Base-by-base conservation (phyloP, 2,797 vertebrate species). In the Carcharodon carcharias region DNA sequence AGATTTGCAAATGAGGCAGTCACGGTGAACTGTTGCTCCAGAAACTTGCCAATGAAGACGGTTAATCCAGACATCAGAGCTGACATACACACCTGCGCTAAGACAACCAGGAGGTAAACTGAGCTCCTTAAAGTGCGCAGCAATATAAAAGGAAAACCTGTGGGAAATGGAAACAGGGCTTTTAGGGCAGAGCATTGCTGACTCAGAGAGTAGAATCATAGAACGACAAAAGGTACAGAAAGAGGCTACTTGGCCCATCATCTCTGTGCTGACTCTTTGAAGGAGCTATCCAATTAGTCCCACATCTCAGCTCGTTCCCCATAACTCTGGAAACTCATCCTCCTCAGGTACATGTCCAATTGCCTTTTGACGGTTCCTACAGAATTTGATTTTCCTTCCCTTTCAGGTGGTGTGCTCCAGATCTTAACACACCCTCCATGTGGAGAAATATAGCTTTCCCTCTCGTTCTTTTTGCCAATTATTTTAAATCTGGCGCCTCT, bases 31-130 rank as follows among this genome's bases (percentile, higher is more conserved):
- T 99, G 99, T 2, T 97, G 98, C 97, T 99, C 99, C 28, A 99
- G 98, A 97, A 99, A 99, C 97, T 99, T 99, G 65, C 98, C 97
- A 98, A 99, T 98, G 97, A 99, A 99, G 0, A 98, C 99, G n/a
- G 98, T 98, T 31, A 99, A 97, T 0, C 99, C 99, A 0, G 99
- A 98, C 0, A 98, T 97, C 98, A 98, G 98, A 85, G 98, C 98
- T 0, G 98, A 98, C 95, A 98, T 96, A 97, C 98, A 98, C 71
- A 99, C 98, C 97, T 99, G 98, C 0, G 98, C 98, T 97, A 99
- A 97, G 88, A 99, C 98, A 97, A 99, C 98, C 97, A 99, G 97
- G 96, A 99, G 97, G 97, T 98, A 99, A 96, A 99, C 96, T 0
- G 99, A 98, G 69, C 98, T 98, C 9, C 97, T 97, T 96, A 99